Percentiles rank a stretch among this genome's conserved stretches.
Evolutionary conservation across 2,888 invertebrate genomes (phyloP).

Genomic region (Tipula vernalis): DNA sequence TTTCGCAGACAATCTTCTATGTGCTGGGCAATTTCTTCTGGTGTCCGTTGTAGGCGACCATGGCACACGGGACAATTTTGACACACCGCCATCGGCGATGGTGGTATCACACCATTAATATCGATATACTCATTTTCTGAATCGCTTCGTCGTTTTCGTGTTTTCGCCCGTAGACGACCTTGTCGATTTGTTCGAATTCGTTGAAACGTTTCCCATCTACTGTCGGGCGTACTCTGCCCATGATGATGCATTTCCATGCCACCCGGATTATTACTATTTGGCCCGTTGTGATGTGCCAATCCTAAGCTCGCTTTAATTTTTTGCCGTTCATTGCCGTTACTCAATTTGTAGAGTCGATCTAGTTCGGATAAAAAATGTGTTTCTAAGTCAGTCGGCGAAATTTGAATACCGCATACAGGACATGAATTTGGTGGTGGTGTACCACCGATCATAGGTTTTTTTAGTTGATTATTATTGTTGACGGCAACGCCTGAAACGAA

Average conservation of each 20-base stretch:
- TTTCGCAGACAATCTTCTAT: slow-evolving; percentile 49
- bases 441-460: slow-evolving; percentile 14
- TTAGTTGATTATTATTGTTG: slow-evolving; percentile 17
- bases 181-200: slow-evolving; percentile 58
- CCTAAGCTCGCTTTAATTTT: slow-evolving; percentile 13
- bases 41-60: slow-evolving; percentile 40
- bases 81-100: slow-evolving; percentile 28
- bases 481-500: slow-evolving; percentile 7
- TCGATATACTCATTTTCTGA: slow-evolving; percentile 23
- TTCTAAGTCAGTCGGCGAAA: slow-evolving; percentile 53
- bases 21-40: slow-evolving; percentile 48
- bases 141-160: slow-evolving; percentile 49
- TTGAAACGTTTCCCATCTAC: slow-evolving; percentile 55
- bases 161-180: slow-evolving; percentile 50
- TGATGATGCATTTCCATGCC: slow-evolving; percentile 16
- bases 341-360: slow-evolving; percentile 51
- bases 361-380: slow-evolving; percentile 56
- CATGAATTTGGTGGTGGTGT: slow-evolving; percentile 38
- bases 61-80: slow-evolving; percentile 53
- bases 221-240: slow-evolving; percentile 37
- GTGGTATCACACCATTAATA: slow-evolving; percentile 7
- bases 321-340: slow-evolving; percentile 35
- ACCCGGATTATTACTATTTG: slow-evolving; percentile 20
- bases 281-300: slow-evolving; percentile 11
- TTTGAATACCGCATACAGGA: slow-evolving; percentile 56